Conservation (phyloP, 2,888 invertebrate species). For the Druceiella hillmani region DNA sequence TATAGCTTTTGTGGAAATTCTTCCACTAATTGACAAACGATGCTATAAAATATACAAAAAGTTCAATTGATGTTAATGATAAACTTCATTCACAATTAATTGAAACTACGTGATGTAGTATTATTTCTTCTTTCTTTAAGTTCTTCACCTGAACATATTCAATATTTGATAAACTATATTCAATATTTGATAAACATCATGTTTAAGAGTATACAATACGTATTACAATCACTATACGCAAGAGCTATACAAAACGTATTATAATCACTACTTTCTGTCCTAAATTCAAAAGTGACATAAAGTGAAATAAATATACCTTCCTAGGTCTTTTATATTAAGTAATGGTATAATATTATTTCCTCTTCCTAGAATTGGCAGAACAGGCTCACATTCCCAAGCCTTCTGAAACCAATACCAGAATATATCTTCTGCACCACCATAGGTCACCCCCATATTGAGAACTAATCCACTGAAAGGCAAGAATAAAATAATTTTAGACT, state of each 20-base stretch:
- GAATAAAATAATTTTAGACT: constrained; percentile 23
- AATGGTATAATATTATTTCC: constrained; percentile 58
- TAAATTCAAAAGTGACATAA: constrained; percentile 6
- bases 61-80: too few relatives aligned
- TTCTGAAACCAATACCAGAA: constrained; percentile 61
- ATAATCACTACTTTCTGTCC: too few relatives aligned
- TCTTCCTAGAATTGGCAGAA: constrained; percentile 52
- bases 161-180: too few relatives aligned
- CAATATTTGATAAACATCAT: too few relatives aligned
- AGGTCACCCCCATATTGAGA: constrained; percentile 56
- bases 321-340: constrained; percentile 58
- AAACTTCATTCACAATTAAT: too few relatives aligned
- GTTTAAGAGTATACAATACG: too few relatives aligned
- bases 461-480: constrained; percentile 40
- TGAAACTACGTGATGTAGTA: too few relatives aligned
- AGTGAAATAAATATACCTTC: constrained; percentile 39
- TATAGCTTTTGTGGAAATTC: constrained; percentile 54
- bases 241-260: too few relatives aligned
- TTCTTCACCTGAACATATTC: too few relatives aligned
- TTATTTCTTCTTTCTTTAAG: too few relatives aligned
- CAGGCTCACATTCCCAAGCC: constrained; percentile 57
- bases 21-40: constrained; percentile 40
- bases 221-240: too few relatives aligned
- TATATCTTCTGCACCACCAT: constrained; percentile 57
- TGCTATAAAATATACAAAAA: constrained; percentile 38